Percentiles rank a stretch among this genome's conserved stretches.
Conservation (phyloP, 2,797 vertebrate species). For the Scomberomorus guttatus region DNA sequence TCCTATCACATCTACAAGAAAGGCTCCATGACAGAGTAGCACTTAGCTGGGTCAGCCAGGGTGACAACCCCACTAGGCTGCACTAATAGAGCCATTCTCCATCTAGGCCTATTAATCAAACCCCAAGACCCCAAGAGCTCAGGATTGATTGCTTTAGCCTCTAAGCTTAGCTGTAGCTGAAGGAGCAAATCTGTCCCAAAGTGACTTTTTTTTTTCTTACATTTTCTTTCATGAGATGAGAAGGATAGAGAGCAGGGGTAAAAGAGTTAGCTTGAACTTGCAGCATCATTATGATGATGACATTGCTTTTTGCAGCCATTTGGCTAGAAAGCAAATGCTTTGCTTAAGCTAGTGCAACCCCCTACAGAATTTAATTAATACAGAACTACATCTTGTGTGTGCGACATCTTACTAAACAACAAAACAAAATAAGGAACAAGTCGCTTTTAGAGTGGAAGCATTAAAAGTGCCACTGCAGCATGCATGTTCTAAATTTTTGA, state of each 20-base stretch:
- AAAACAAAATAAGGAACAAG: no score
- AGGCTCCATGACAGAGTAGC: conserved; percentile 33
- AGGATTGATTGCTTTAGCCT: conserved; percentile 56
- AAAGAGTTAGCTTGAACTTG: conserved; percentile 8
- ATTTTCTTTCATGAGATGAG: conserved; percentile 29
- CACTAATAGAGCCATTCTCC: conserved; percentile 56
- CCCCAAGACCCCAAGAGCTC: conserved; percentile 31
- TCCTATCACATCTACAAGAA: conserved; percentile 15
- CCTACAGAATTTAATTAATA: no score
- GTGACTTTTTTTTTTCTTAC: conserved; percentile 2
- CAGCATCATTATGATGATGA: conserved; percentile 35
- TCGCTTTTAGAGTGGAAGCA: no score
- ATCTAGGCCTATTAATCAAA: conserved; percentile 64
- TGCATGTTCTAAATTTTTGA: no score
- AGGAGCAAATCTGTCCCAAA: conserved; percentile 39
- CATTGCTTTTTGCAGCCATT: conserved; percentile 21
- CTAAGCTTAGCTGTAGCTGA: conserved; percentile 20
- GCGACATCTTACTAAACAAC: no score
- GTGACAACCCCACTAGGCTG: conserved; percentile 35
- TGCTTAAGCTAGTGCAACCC: neutral
- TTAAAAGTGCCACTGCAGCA: no score
- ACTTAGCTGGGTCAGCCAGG: conserved; percentile 47
- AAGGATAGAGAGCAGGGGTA: conserved; percentile 13
- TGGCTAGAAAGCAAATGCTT: conserved; percentile 4
- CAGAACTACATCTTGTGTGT: no score